phyloP scores from a whole-genome alignment of 1,140 invertebrate genomes.

The Triops longicaudatus region DNA sequence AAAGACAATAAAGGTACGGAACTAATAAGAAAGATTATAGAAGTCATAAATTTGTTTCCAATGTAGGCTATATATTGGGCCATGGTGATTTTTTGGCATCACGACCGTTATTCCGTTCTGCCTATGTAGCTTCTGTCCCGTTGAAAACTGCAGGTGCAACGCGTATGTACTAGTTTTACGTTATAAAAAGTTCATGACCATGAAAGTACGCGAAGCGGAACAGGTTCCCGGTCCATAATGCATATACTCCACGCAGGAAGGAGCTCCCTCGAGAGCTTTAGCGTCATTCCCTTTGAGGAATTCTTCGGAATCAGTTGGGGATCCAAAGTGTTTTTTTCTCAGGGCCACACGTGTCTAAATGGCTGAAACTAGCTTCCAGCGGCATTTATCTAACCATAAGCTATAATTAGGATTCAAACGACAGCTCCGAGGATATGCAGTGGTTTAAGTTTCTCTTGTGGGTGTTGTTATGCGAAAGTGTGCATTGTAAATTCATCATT shows the following conservation, averaged over 20 bases:
- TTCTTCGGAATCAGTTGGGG: constrained; percentile 2
- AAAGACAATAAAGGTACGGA: neutral
- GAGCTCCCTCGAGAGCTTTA: neutral
- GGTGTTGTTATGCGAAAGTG: neutral
- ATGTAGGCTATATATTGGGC: neutral
- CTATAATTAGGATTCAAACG: neutral
- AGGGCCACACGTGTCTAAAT: neutral
- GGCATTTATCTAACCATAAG: neutral
- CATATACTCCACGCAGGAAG: neutral
- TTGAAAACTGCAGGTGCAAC: neutral
- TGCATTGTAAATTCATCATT: neutral
- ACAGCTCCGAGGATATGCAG: neutral
- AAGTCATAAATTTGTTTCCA: neutral
- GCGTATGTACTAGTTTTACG: neutral
- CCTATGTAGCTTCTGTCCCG: neutral
- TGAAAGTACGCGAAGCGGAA: neutral
- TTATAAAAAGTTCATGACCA: neutral
- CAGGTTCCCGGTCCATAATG: neutral
- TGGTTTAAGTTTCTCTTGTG: neutral
- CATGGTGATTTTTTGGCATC: neutral
- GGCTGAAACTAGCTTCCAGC: neutral
- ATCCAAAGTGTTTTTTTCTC: neutral
- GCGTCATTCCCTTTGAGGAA: neutral
- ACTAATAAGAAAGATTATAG: neutral
- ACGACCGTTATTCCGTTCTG: neutral